A percentile compares a stretch with the other conserved stretches of the same genome.
Conservation (phyloP, 2,888 invertebrate genomes). For the Trichopoda pennipes region DNA sequence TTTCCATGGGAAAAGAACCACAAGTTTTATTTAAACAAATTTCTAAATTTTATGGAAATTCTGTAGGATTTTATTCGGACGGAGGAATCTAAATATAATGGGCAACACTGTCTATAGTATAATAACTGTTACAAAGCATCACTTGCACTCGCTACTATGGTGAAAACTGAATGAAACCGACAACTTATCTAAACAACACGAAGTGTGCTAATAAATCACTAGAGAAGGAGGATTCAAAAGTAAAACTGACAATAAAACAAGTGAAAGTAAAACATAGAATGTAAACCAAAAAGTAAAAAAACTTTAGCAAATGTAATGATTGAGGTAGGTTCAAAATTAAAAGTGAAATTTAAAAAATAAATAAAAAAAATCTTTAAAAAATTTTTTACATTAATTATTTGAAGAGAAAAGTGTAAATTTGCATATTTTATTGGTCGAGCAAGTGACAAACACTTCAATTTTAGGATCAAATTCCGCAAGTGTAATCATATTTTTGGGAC, state of each 20-base stretch:
- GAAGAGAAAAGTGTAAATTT: background rate
- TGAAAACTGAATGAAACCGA: slow-evolving; percentile 35
- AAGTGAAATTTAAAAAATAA: background rate
- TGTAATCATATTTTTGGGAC: too few species aligned
- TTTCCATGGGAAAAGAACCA: too few species aligned
- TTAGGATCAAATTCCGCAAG: too few species aligned
- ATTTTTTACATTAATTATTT: background rate
- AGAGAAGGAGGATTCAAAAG: slow-evolving; percentile 42
- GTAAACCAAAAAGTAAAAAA: slow-evolving; percentile 5
- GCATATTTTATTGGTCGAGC: too few species aligned
- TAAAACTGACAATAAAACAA: slow-evolving; percentile 38
- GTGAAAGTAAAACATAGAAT: slow-evolving; percentile 55
- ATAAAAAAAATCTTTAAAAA: background rate
- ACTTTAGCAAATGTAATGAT: background rate
- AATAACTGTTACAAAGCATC: slow-evolving; percentile 38
- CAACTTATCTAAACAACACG: slow-evolving; percentile 18
- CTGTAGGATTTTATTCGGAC: background rate
- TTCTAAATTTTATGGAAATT: background rate
- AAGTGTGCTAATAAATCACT: slow-evolving; percentile 57
- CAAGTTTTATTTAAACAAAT: too few species aligned
- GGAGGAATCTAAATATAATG: background rate
- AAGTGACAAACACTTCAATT: too few species aligned
- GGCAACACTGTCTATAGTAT: slow-evolving; percentile 14
- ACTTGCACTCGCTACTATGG: slow-evolving; percentile 28
- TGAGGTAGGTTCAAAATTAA: slow-evolving; percentile 56